Evolutionary conservation across 2,797 vertebrate genomes (phyloP).

Genomic region (Oceanodroma leucorhoa): DNA sequence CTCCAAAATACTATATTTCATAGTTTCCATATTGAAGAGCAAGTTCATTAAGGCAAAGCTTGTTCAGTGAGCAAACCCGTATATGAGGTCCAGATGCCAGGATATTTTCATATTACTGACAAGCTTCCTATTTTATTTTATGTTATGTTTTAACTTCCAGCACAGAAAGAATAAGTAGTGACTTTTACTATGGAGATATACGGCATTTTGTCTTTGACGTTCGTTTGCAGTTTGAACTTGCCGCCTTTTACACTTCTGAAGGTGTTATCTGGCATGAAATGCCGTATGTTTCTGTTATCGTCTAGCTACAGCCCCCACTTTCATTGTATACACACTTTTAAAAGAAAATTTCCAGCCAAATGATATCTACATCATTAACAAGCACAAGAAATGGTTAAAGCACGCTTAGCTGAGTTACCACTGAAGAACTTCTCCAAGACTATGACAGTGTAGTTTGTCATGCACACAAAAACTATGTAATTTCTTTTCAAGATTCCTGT

Average conservation of each 20-base stretch:
- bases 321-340: not conserved
- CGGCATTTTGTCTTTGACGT: not conserved
- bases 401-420: not conserved
- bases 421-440: not conserved
- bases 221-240: not conserved
- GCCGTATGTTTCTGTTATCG: not conserved
- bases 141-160: not conserved
- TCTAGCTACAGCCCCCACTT: not conserved
- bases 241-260: not conserved
- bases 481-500: slow-evolving; percentile 6
- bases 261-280: not conserved
- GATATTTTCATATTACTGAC: not conserved
- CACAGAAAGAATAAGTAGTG: not conserved
- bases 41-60: not conserved
- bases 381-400: not conserved
- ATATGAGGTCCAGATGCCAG: not conserved
- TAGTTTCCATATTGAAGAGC: not conserved
- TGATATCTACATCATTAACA: not conserved
- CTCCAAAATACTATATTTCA: not conserved
- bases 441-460: slow-evolving; percentile 26
- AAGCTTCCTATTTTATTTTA: not conserved
- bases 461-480: not conserved
- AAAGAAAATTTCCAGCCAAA: not conserved
- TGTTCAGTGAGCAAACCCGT: not conserved
- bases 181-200: not conserved